Base-by-base conservation (phyloP, 2,797 vertebrate species). In the Lophura swinhoii region DNA sequence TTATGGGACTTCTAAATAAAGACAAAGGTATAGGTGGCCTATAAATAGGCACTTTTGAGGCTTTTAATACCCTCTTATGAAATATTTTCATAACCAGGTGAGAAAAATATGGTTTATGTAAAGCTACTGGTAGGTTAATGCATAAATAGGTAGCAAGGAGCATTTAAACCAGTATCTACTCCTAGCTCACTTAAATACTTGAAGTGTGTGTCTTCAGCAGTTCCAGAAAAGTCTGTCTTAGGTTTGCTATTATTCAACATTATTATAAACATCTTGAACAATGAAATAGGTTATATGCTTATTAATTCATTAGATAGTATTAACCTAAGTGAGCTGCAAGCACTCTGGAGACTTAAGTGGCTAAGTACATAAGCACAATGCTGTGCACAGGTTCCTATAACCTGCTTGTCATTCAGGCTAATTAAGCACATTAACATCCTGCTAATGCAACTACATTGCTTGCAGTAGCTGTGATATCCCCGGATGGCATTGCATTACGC, bases 391-490 rank as follows among this genome's bases (percentile, higher is more conserved):
- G 94, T 96, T 94, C 88, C 71, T 90, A 82, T 91, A 96, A 95
- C 90, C 62, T 96, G 86, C 88, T 93, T 94, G 93, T 92, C 93
- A 90, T 71, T 77, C 68, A 72, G 88, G 60, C 68, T 95, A 94
- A 94, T 96, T 94, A 96, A 95, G 94, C 85, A 76, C 77, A 92
- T 92, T 93, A 94, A 66, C 86, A 82, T 60, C 77, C 68, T 74
- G 74, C 94, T 94, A 88, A 87, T 88, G 74, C 86, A 83, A 78
- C 94, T 62, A 76, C 69, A 58, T 37, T 60, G 71, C 83, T 91
- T 41, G 43, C 5, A 3, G 85, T 90, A 90, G 74, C 67, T 82
- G 70, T 7, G 4, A 76, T 91, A 88, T n/a, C 68, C 41, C 81
- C 76, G 53, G 82, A 60, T 49, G 68, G 53, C 33, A 76, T 48